These are phyloP conservation scores for Drosophila ironensis DNA, from an alignment of 1,140 invertebrate species.

Conservation along the genomic window DNA sequence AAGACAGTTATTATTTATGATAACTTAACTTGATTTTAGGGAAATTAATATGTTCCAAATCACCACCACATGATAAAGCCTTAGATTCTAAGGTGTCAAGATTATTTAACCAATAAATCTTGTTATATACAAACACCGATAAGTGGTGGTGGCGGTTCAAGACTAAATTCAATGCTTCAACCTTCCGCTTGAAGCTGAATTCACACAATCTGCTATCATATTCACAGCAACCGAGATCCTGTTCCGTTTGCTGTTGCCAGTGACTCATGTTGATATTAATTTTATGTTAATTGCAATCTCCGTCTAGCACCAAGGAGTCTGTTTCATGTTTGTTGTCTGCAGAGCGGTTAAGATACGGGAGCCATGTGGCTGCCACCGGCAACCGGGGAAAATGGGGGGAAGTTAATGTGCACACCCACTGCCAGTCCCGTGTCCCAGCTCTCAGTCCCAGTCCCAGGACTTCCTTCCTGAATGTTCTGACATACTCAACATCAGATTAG, in stretches of 20 bases:
- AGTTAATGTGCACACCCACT: conserved; percentile 19
- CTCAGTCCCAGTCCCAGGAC: conserved; percentile 12
- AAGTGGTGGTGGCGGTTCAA: background rate
- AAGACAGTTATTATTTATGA: too few relatives aligned
- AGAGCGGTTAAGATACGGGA: background rate
- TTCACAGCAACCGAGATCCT: conserved; percentile 7
- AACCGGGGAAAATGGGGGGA: conserved; percentile 9
- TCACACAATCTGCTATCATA: background rate
- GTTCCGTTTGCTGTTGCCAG: conserved; percentile 9
- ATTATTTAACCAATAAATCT: background rate
- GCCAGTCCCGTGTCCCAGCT: background rate
- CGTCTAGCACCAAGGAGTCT: conserved; percentile 11
- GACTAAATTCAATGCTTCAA: background rate
- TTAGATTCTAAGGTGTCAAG: too few relatives aligned
- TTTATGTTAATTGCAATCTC: conserved; percentile 78
- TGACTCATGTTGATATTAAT: conserved; percentile 65
- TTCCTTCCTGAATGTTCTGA: conserved; percentile 23
- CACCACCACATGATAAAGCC: too few relatives aligned
- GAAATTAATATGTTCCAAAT: too few relatives aligned
- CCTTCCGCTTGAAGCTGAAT: background rate
- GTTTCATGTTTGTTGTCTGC: conserved; percentile 25
- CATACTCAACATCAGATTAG: conserved; percentile 75
- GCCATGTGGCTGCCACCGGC: conserved; percentile 20
- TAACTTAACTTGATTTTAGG: too few relatives aligned
- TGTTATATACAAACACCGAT: background rate